These are phyloP conservation scores for Muntiacus muntjak DNA, from an alignment of 2,113 vertebrate species.

Conservation along the genomic window DNA sequence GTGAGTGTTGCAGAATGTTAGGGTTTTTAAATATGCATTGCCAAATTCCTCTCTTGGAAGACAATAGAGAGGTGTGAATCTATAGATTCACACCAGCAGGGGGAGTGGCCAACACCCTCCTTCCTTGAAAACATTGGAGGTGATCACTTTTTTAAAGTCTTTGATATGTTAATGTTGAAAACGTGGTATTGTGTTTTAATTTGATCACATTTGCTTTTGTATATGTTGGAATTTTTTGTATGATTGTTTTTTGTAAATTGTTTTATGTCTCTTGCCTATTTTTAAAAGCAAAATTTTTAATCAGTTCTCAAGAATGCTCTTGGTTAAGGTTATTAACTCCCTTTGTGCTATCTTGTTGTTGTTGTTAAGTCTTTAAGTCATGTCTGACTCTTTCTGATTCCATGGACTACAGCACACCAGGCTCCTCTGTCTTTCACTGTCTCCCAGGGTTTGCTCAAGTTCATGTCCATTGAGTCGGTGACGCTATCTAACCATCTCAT, in stretches of 20 bases:
- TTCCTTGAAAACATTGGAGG: not conserved
- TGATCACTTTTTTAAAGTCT: not conserved
- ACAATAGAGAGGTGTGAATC: not conserved
- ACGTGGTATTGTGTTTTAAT: not conserved
- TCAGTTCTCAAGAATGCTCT: not conserved
- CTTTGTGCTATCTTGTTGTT: not conserved
- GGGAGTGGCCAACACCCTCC: not conserved
- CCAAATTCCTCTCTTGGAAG: not conserved
- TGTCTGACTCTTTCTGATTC: not conserved
- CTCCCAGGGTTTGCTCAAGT: not conserved
- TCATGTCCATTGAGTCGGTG: not conserved
- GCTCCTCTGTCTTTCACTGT: not conserved
- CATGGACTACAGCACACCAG: not conserved
- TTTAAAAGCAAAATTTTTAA: not conserved
- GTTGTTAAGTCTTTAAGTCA: not conserved
- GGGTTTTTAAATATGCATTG: not conserved
- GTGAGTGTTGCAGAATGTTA: not conserved
- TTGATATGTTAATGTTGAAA: not conserved
- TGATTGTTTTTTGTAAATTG: not conserved
- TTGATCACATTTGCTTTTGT: not conserved
- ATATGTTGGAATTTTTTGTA: not conserved
- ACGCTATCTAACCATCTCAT: not conserved
- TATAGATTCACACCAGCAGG: not conserved
- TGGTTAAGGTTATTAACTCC: not conserved
- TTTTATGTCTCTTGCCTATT: not conserved